Evolutionary conservation across 2,888 invertebrate species (phyloP).

Genomic region (Pseudoips prasinana): DNA sequence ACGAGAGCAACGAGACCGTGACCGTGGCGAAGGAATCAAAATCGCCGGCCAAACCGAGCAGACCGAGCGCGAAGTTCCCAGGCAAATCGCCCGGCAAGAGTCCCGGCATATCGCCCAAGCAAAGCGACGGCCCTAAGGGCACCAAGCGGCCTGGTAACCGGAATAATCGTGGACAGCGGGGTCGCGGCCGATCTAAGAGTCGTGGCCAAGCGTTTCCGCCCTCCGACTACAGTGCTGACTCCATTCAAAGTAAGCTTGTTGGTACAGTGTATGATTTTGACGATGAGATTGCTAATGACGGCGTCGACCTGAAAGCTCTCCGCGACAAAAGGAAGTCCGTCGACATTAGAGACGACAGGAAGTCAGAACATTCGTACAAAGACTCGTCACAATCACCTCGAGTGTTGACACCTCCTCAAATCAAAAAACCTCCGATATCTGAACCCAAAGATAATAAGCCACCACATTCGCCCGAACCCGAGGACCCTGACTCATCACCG

Average conservation of each 20-base stretch:
- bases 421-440: slow-evolving; percentile 52
- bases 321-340: slow-evolving; percentile 89
- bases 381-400: slow-evolving; percentile 83
- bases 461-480: slow-evolving; percentile 64
- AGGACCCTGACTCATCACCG: slow-evolving; percentile 42
- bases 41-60: slow-evolving; percentile 69
- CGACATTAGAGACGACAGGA: slow-evolving; percentile 84
- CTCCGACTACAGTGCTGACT: slow-evolving; percentile 81
- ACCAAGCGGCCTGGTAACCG: slow-evolving; percentile 61
- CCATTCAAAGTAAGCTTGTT: slow-evolving; percentile 90
- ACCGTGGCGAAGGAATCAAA: slow-evolving; percentile 49
- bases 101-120: slow-evolving; percentile 86
- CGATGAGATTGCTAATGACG: slow-evolving; percentile 89
- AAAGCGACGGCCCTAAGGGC: slow-evolving; percentile 70
- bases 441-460: slow-evolving; percentile 74
- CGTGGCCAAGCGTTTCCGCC: slow-evolving; percentile 58
- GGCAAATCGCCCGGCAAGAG: slow-evolving; percentile 86
- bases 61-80: slow-evolving; percentile 84
- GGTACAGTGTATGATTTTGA: slow-evolving; percentile 95
- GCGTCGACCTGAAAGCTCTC: slow-evolving; percentile 89
- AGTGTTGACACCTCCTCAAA: slow-evolving; percentile 74
- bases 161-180: slow-evolving; percentile 69
- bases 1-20: slow-evolving; percentile 60
- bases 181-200: slow-evolving; percentile 76
- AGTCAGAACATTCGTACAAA: slow-evolving; percentile 77